These are phyloP conservation scores for Gobius niger DNA, from an alignment of 2,113 vertebrate genomes.

Conservation along the genomic window DNA sequence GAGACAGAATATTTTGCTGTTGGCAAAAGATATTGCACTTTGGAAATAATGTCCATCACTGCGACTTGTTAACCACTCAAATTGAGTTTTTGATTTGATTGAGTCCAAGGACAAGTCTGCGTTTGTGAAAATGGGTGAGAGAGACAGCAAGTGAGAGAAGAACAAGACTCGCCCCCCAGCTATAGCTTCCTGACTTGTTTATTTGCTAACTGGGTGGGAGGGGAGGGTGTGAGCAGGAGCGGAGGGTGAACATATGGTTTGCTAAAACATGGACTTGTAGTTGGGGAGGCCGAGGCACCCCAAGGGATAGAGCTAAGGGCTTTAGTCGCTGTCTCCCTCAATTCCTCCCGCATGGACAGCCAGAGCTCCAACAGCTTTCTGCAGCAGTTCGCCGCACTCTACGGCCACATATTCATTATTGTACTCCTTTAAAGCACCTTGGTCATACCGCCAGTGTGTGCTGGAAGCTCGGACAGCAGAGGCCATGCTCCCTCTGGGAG, in stretches of 20 bases:
- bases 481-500: constrained; percentile 22
- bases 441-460: constrained; percentile 21
- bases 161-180: constrained; percentile 73
- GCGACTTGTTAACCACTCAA: no score
- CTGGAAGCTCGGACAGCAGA: constrained; percentile 17
- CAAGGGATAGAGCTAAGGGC: constrained; percentile 70
- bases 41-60: no score
- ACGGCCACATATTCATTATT: constrained; percentile 29
- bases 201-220: constrained; percentile 71
- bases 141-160: constrained; percentile 58
- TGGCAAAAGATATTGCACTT: no score
- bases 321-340: constrained; percentile 78
- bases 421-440: constrained; percentile 25
- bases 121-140: constrained; percentile 36
- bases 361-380: constrained; percentile 64
- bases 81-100: no score
- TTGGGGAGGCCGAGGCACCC: constrained; percentile 72
- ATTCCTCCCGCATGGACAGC: constrained; percentile 78
- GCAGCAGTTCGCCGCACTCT: constrained; percentile 51
- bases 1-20: no score
- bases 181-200: constrained; percentile 80
- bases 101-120: background rate
- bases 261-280: constrained; percentile 83
- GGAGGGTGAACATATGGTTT: constrained; percentile 80
- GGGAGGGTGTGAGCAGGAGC: constrained; percentile 30